Conservation (phyloP, 2,113 vertebrate genomes). For the Semnornis frantzii region DNA sequence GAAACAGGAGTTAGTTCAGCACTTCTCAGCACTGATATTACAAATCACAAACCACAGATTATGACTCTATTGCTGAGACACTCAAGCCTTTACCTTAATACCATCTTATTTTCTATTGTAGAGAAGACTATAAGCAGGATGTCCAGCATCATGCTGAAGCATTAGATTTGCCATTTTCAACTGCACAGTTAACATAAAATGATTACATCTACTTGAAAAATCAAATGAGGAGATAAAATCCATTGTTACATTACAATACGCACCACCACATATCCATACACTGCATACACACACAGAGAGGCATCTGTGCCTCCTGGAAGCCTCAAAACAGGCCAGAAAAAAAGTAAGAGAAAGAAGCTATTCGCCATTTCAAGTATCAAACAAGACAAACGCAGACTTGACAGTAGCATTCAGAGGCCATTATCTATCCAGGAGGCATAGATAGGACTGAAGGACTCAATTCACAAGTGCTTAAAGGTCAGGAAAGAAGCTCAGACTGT, state of each 20-base stretch:
- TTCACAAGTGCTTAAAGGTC: not conserved
- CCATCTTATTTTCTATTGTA: not conserved
- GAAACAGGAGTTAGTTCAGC: not conserved
- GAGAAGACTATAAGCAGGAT: not conserved
- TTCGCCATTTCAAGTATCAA: not conserved
- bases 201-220: not conserved
- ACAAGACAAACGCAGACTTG: not conserved
- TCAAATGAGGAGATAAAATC: not conserved
- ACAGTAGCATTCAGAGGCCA: not conserved
- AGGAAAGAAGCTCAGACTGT: not conserved
- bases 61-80: not conserved
- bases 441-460: not conserved
- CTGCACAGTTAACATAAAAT: not conserved
- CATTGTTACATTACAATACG: not conserved
- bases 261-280: fast-evolving
- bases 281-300: fast-evolving
- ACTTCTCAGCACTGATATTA: not conserved
- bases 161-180: not conserved
- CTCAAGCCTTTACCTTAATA: not conserved
- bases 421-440: not conserved
- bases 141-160: not conserved
- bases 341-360: not conserved
- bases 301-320: not conserved
- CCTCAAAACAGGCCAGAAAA: not conserved
- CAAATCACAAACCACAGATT: not conserved